Evolutionary conservation across 2,888 invertebrate genomes (phyloP).

Genomic region (Melikaiella ostensackeni): DNA sequence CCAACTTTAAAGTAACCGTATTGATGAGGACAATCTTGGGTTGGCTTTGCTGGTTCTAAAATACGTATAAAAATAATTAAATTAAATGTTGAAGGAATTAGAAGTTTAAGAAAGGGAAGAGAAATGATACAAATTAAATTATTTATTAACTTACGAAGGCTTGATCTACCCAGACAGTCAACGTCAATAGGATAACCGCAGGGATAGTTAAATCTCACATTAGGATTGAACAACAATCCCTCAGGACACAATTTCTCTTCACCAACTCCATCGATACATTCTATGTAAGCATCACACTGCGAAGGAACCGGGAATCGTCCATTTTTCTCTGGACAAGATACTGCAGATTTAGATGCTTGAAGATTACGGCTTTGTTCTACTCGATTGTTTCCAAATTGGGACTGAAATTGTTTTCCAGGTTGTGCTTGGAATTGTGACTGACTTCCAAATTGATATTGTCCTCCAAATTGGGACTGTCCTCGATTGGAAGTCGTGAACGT

Average conservation of each 20-base stretch:
- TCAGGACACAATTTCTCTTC: conserved; percentile 90
- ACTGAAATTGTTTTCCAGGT: background rate
- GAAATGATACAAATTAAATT: background rate
- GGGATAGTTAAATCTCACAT: conserved; percentile 84
- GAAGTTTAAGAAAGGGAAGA: too few relatives aligned
- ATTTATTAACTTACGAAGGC: conserved; percentile 71
- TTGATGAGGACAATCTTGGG: conserved; percentile 89
- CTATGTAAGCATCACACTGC: conserved; percentile 87
- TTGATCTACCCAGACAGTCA: conserved; percentile 84
- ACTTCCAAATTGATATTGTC: conserved; percentile 18
- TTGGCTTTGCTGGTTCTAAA: conserved; percentile 85
- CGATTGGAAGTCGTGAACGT: conserved; percentile 47
- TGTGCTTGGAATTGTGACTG: conserved; percentile 7
- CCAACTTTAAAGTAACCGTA: conserved; percentile 89
- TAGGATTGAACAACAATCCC: conserved; percentile 83
- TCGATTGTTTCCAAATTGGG: conserved; percentile 14
- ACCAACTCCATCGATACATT: conserved; percentile 86
- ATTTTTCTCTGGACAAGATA: conserved; percentile 83
- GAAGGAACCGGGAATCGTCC: conserved; percentile 83
- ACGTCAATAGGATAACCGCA: conserved; percentile 92
- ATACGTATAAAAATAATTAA: conserved; percentile 35
- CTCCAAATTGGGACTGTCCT: conserved; percentile 44
- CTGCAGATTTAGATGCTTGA: conserved; percentile 21
- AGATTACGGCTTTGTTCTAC: conserved; percentile 34
- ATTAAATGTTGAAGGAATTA: background rate